phyloP scores from a whole-genome alignment of 2,888 invertebrate species.

The Limnephilus rhombicus region DNA sequence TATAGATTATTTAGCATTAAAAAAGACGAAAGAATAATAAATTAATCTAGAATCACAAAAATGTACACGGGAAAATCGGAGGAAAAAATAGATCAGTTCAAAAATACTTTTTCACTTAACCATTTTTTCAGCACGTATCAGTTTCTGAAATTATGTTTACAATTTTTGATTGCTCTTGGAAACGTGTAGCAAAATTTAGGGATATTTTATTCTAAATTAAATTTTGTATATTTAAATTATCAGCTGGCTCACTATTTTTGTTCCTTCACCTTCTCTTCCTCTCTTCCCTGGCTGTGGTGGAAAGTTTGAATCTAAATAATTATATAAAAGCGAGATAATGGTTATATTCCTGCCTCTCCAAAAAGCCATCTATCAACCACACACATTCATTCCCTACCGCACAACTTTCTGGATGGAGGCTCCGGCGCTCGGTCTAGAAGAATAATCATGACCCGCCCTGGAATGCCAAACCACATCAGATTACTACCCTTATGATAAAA shows the following conservation, averaged over 20 bases:
- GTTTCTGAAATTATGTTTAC: too few species aligned
- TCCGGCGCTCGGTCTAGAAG: background rate
- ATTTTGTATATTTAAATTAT: too few species aligned
- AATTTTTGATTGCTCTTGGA: too few species aligned
- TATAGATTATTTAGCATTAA: too few species aligned
- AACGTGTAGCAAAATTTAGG: too few species aligned
- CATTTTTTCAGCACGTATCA: too few species aligned
- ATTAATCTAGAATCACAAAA: too few species aligned
- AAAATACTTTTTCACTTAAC: too few species aligned
- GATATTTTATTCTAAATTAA: too few species aligned
- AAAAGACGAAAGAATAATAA: too few species aligned
- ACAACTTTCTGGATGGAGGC: constrained; percentile 33
- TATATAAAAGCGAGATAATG: constrained; percentile 6
- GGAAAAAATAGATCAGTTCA: too few species aligned
- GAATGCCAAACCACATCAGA: constrained; percentile 55
- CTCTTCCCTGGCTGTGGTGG: background rate
- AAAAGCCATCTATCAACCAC: constrained; percentile 36
- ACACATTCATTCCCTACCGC: constrained; percentile 33
- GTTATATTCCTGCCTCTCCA: constrained; percentile 7
- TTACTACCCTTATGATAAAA: constrained; percentile 43
- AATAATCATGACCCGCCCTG: constrained; percentile 16
- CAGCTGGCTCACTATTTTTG: background rate
- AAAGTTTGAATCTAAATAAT: background rate
- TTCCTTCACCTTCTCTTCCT: background rate
- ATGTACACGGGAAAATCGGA: too few species aligned